Evolutionary conservation across 2,113 vertebrate species (phyloP), one percentile per base, ranked within the genome.

Genomic region (Lontra canadensis): DNA sequence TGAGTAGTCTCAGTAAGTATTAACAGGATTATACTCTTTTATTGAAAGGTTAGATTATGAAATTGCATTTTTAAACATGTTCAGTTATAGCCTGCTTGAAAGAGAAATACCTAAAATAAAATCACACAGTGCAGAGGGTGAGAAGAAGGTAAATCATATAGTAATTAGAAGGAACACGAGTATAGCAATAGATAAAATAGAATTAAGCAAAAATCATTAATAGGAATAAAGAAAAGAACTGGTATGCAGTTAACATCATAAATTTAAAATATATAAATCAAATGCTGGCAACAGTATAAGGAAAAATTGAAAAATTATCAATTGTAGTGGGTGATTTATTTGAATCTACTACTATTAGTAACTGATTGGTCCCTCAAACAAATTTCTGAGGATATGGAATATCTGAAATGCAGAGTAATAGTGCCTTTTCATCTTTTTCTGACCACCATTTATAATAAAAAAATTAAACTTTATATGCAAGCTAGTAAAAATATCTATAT

Each of bases 351-450:
- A 71, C 57, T 83, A 4, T 76, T 23, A 49, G 21, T 82, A 76
- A 76, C 57, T 86, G 73, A 18, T 71, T 59, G 59, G 6, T 76
- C 83, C 78, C 23, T 78, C 78, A 47, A 79, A 57, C 12, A 92
- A 89, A 57, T 90, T 94, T 86, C 57, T 83, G n/a, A 94, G 18
- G 39, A 61, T 52, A 84, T 87, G 67, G n/a, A 87, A 44, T 87
- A 87, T 82, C 69, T 80, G 67, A 94, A 69, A 59, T 86, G 25
- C 8, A 80, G 44, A 97, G 65, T 93, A 92, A 57, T n/a, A 61
- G 65, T 73, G 39, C 3, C 25, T 81, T 93, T 93, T 93, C 47
- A 85, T 90, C 80, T 86, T 94, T 94, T 82, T 52, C 69, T 79
- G 42, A 63, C 59, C 25, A 79, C 23, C 69, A 79, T 7, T 92